Conservation (phyloP, 2,113 vertebrate species). For the Grallaria varia region DNA sequence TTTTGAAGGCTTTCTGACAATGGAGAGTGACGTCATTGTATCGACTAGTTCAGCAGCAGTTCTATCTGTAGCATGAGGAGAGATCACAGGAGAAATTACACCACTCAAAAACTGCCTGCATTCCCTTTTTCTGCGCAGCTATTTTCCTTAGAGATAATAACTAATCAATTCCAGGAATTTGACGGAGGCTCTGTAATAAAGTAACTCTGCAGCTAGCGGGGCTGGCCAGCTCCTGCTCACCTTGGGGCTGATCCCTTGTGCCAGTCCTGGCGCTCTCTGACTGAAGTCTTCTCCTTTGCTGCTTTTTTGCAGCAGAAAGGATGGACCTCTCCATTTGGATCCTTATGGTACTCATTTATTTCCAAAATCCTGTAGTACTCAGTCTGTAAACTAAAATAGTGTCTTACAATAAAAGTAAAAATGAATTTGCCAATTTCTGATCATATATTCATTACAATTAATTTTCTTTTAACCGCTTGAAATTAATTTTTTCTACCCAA, state of each 20-base stretch:
- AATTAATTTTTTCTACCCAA: not conserved
- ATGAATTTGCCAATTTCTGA: not conserved
- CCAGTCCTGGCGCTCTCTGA: not conserved
- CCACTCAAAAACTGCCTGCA: not conserved
- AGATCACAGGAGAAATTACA: not conserved
- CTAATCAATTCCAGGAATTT: conserved; percentile 12
- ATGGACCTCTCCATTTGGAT: not conserved
- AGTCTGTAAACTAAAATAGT: not conserved
- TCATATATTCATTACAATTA: not conserved
- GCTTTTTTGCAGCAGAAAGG: conserved; percentile 19
- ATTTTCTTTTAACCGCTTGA: not conserved
- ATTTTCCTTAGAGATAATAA: not conserved
- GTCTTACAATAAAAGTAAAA: not conserved
- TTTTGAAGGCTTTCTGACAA: not conserved
- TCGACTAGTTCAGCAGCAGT: not conserved
- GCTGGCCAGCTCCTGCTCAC: not conserved
- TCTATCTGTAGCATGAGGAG: not conserved
- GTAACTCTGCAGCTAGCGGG: not conserved
- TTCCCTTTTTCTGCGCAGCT: not conserved
- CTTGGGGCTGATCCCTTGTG: not conserved
- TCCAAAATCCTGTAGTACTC: not conserved
- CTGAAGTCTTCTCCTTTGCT: conserved; percentile 13
- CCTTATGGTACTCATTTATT: not conserved
- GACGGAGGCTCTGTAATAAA: not conserved
- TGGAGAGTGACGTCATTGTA: not conserved